These are phyloP conservation scores for Melieria crassipennis DNA, from an alignment of 2,888 invertebrate species.

Conservation along the genomic window DNA sequence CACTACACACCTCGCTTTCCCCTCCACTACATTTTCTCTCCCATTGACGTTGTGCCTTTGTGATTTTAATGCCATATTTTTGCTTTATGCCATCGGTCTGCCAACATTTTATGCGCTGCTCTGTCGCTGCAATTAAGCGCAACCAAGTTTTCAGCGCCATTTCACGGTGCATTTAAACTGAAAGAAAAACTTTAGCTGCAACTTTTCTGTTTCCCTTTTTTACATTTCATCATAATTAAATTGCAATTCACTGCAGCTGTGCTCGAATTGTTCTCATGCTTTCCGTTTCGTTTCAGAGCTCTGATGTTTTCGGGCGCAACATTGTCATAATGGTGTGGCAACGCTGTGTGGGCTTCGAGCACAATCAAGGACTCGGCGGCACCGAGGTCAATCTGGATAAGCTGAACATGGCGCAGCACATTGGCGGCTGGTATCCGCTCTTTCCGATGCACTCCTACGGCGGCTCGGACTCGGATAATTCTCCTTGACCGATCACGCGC, in stretches of 20 bases:
- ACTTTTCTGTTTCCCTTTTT: not conserved
- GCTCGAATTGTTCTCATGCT: no score
- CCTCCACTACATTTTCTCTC: not conserved
- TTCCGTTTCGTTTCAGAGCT: conserved; percentile 66
- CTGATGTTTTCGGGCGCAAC: conserved; percentile 81
- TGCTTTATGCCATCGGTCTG: not conserved
- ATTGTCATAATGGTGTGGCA: conserved; percentile 94
- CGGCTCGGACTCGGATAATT: conserved; percentile 70
- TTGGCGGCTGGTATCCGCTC: conserved; percentile 91
- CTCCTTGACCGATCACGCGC: conserved; percentile 66
- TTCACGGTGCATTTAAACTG: no score
- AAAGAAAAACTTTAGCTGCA: no score
- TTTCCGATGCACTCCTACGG: conserved; percentile 87
- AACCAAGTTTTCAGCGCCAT: no score
- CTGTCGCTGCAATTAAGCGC: no score
- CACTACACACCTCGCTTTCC: not conserved
- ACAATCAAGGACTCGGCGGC: conserved; percentile 83
- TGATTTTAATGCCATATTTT: not conserved
- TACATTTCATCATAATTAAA: conserved; percentile 7
- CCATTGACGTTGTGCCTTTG: not conserved
- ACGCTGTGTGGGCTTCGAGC: conserved; percentile 86
- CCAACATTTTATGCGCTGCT: not conserved
- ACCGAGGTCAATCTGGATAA: conserved; percentile 87
- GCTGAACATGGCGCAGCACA: conserved; percentile 78
- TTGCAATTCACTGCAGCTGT: not conserved